phyloP scores from a whole-genome alignment of 2,113 vertebrate genomes.

The Mugil cephalus region DNA sequence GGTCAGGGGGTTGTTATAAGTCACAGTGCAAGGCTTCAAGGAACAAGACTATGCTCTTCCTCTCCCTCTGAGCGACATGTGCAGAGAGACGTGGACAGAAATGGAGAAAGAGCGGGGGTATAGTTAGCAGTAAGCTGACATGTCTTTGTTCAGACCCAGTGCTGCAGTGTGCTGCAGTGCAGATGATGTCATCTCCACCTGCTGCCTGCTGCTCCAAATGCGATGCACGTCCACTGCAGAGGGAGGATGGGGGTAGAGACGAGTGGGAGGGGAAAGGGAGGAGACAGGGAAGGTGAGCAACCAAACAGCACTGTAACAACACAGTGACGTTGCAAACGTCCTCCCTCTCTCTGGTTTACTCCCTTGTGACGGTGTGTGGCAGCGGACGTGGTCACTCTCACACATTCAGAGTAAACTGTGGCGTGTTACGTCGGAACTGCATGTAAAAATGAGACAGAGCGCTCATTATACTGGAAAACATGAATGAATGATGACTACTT shows the following conservation, averaged over 20 bases:
- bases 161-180: slow-evolving; percentile 93
- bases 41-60: slow-evolving; percentile 36
- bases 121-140: slow-evolving; percentile 80
- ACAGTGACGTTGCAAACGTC: slow-evolving; percentile 59
- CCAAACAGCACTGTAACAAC: slow-evolving; percentile 78
- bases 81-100: slow-evolving; percentile 36
- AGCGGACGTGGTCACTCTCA: slow-evolving; percentile 65
- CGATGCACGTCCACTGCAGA: slow-evolving; percentile 86
- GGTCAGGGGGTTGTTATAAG: slow-evolving; percentile 46
- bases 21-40: slow-evolving; percentile 37
- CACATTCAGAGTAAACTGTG: slow-evolving; percentile 54
- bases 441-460: slow-evolving; percentile 14
- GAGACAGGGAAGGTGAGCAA: slow-evolving; percentile 70
- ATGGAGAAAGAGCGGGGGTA: slow-evolving; percentile 44
- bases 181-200: slow-evolving; percentile 87
- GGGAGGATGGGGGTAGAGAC: slow-evolving; percentile 77
- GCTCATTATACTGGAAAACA: slow-evolving; percentile 3
- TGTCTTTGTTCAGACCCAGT: slow-evolving; percentile 88
- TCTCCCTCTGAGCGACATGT: slow-evolving; percentile 36
- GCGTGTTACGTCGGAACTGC: slow-evolving; percentile 28
- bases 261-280: slow-evolving; percentile 68
- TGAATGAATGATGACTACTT: slow-evolving; percentile 10
- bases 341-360: slow-evolving; percentile 71
- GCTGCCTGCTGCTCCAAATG: slow-evolving; percentile 88
- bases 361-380: slow-evolving; percentile 73